Base-by-base conservation (phyloP, 2,797 vertebrate genomes). In the Pagetopsis macropterus region DNA sequence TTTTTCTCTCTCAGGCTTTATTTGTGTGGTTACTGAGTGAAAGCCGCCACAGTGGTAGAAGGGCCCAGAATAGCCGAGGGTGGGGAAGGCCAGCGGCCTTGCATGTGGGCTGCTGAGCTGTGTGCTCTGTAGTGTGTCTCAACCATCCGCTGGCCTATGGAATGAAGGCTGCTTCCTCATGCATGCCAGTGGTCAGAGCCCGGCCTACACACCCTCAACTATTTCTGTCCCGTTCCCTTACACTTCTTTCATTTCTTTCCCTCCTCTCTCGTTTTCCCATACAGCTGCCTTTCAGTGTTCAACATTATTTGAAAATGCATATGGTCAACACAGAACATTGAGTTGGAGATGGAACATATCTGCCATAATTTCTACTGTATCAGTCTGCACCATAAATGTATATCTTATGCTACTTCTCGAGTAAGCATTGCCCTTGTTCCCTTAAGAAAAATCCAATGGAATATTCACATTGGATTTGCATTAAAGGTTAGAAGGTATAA, bases 141-240 rank as follows among this genome's bases (percentile, higher is more conserved):
- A 92, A 87, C 86, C 86, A 72, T 91, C 85, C 75, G 72, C 85
- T 60, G 84, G 87, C 86, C 84, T 87, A 89, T 81, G 90, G 90
- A 91, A 91, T 88, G 88, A 80, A 90, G 88, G 85, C 91, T 89
- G 91, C 90, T 94, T 94, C 93, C 93, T 92, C 83, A 73, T 90
- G 91, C 95, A 94, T 95, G 91, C 94, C 94, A 86, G 94, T 89
- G 95, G 94, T 95, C 89, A 85, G 84, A 85, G 88, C 76, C 70
- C 54, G 82, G 91, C 91, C 91, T 93, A 93, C 93, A 94, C 95
- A 84, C 94, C 93, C 94, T 93, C 84, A 70, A 87, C 93, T 95
- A 95, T 95, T 95, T 91, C 89, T 86, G 92, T 90, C 79, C 71
- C 61, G 75, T 61, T 65, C 76, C 78, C 64, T 76, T 17, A 46